Evolutionary conservation across 2,113 vertebrate species (phyloP).

Genomic region (Takifugu flavidus): DNA sequence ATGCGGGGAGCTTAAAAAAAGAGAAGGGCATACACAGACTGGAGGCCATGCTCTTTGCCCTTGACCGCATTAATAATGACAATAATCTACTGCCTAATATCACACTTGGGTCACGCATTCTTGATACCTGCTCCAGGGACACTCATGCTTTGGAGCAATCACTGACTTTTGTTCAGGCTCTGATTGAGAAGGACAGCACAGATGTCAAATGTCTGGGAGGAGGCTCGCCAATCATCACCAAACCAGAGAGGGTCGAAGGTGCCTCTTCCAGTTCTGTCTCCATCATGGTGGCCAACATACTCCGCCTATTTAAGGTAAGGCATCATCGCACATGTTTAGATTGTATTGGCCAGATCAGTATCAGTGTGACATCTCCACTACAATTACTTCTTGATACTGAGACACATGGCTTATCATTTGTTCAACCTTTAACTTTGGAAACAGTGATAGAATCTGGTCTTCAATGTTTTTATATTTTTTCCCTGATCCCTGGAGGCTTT

Average conservation of each 20-base stretch:
- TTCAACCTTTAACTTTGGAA: too few species aligned
- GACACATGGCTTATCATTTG: too few species aligned
- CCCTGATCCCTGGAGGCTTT: too few species aligned
- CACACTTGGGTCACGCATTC: constrained; percentile 92
- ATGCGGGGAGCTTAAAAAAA: constrained; percentile 96
- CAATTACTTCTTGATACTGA: too few species aligned
- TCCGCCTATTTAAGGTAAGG: constrained; percentile 94
- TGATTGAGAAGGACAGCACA: constrained; percentile 94
- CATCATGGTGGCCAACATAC: constrained; percentile 99
- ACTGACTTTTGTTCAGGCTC: constrained; percentile 95
- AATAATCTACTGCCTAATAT: constrained; percentile 94
- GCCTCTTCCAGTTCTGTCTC: constrained; percentile 96
- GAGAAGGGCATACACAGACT: constrained; percentile 96
- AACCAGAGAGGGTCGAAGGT: constrained; percentile 91
- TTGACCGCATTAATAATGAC: constrained; percentile 98
- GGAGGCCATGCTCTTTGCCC: constrained; percentile 96
- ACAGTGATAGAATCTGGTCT: too few species aligned
- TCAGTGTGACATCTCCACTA: too few species aligned
- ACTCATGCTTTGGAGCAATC: constrained; percentile 98
- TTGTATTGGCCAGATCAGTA: not conserved
- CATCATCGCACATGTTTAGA: not conserved
- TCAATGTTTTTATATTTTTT: too few species aligned
- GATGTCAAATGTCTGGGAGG: constrained; percentile 92
- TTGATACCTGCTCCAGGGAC: constrained; percentile 97
- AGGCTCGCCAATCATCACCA: constrained; percentile 92